Conservation (phyloP, 2,797 vertebrate genomes). For the Poeciliopsis infans region DNA sequence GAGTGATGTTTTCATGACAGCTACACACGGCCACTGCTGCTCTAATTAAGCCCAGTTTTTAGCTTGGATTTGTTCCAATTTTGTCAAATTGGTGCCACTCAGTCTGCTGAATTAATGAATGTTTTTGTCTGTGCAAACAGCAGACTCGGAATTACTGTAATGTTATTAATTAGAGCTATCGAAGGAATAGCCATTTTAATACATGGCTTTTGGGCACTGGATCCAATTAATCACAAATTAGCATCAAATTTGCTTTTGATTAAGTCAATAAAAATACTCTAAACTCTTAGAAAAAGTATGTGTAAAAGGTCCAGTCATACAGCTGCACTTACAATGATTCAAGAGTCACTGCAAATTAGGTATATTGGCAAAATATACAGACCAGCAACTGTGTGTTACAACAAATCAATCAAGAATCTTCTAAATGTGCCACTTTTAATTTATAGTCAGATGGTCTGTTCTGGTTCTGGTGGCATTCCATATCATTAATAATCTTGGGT, state of each 20-base stretch:
- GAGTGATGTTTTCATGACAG: constrained; percentile 7
- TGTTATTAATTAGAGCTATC: neutral
- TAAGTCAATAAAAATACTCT: neutral
- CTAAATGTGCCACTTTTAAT: neutral
- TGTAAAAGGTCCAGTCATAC: neutral
- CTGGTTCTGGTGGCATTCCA: neutral
- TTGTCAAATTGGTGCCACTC: neutral
- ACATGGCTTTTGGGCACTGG: neutral
- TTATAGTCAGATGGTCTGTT: neutral
- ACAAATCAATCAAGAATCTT: neutral
- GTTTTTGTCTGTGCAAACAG: neutral
- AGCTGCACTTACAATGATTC: neutral
- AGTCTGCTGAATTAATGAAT: neutral
- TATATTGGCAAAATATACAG: neutral
- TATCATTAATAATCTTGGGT: neutral
- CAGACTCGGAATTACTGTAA: neutral
- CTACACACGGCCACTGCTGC: neutral
- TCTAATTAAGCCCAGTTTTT: constrained; percentile 19
- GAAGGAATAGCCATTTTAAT: neutral
- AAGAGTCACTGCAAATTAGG: neutral
- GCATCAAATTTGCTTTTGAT: neutral
- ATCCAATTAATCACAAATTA: constrained; percentile 1
- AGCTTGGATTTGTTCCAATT: constrained; percentile 13
- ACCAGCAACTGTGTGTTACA: neutral
- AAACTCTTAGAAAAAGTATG: neutral